Percentiles rank a stretch among this genome's conserved stretches.
Conservation (phyloP, 2,888 invertebrate species). For the Parascotia fuliginaria region DNA sequence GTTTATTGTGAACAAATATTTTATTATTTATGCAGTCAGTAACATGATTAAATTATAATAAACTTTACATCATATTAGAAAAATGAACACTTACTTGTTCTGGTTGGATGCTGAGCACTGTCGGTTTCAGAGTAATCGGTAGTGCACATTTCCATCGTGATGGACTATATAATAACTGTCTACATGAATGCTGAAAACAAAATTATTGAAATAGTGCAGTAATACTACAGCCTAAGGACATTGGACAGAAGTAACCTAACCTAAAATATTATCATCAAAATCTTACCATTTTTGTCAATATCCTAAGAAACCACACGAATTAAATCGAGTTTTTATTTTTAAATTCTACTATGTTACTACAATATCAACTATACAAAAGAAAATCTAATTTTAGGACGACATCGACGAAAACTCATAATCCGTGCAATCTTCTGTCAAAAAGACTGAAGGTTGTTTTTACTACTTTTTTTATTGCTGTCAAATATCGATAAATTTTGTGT, state of each 20-base stretch:
- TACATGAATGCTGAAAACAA: conserved; percentile 76
- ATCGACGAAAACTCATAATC: conserved; percentile 61
- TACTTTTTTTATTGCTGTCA: conserved; percentile 18
- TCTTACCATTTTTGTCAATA: conserved; percentile 60
- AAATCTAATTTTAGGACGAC: conserved; percentile 56
- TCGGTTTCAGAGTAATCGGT: conserved; percentile 68
- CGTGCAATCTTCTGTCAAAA: conserved; percentile 64
- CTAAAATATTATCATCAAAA: conserved; percentile 28
- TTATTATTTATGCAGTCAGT: neutral
- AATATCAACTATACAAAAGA: conserved; percentile 47
- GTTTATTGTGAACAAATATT: neutral
- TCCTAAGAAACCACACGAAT: conserved; percentile 36
- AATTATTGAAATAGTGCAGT: conserved; percentile 36
- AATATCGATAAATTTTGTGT: neutral
- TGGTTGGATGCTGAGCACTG: conserved; percentile 59
- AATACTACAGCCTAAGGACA: conserved; percentile 55
- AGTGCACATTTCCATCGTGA: conserved; percentile 78
- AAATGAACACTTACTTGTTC: conserved; percentile 62
- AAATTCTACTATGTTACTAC: conserved; percentile 42
- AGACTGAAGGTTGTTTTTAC: conserved; percentile 30
- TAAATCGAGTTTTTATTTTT: conserved; percentile 26
- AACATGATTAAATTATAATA: neutral
- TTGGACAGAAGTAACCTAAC: conserved; percentile 63
- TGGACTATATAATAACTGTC: conserved; percentile 75
- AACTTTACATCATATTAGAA: conserved; percentile 11